Conservation (phyloP, 1,140 invertebrate genomes). For the Aphelenchoides besseyi region DNA sequence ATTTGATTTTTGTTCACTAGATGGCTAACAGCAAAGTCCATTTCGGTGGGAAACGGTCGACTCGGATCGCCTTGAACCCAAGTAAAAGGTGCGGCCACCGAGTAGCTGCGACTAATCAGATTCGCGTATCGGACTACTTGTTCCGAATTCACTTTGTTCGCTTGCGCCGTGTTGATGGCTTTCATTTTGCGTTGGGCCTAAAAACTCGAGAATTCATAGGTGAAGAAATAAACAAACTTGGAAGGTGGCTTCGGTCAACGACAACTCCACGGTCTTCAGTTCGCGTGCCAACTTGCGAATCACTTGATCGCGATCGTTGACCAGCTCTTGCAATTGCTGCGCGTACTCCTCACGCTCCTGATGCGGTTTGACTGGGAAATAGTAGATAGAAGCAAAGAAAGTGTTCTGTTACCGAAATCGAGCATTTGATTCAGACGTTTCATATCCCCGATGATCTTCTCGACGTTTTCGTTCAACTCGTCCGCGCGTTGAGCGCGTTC, state of each 20-base stretch:
- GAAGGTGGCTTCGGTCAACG: conserved; percentile 39
- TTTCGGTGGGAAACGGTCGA: conserved; percentile 41
- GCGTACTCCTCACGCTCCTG: conserved; percentile 40
- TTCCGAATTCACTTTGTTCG: conserved; percentile 39
- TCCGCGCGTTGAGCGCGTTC: not conserved
- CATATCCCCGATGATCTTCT: not conserved
- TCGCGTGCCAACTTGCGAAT: conserved; percentile 34
- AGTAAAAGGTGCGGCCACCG: conserved; percentile 40
- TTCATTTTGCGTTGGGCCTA: conserved; percentile 47
- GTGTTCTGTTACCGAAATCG: not conserved
- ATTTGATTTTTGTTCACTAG: conserved; percentile 16
- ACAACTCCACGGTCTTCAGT: conserved; percentile 30
- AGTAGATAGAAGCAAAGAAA: not conserved
- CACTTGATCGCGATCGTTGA: conserved; percentile 33
- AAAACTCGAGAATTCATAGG: conserved; percentile 1
- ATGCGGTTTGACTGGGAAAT: conserved; percentile 16
- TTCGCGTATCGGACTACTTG: conserved; percentile 43
- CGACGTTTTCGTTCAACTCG: not conserved
- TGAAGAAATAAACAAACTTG: conserved; percentile 29
- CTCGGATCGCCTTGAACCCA: conserved; percentile 41
- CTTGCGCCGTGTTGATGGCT: conserved; percentile 43
- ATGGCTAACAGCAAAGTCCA: conserved; percentile 37
- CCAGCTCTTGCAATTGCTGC: conserved; percentile 28
- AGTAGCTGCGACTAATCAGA: conserved; percentile 34
- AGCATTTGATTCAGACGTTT: conserved; percentile 2